Evolutionary conservation across 2,797 vertebrate species (phyloP).

Genomic region (Enteromius mattozi): DNA sequence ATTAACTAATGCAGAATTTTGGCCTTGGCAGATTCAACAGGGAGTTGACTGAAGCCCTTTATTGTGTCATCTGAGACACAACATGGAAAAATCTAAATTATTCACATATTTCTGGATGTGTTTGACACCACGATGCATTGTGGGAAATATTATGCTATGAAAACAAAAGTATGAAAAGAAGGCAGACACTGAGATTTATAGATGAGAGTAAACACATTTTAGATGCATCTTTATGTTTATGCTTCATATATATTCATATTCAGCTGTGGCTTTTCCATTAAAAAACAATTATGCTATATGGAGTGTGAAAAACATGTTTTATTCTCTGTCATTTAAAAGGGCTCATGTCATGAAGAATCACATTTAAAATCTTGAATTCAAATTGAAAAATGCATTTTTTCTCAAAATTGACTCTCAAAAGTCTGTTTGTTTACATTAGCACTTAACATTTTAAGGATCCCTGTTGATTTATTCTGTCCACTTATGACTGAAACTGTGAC

Average conservation of each 20-base stretch:
- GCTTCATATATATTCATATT: background rate
- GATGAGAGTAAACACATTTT: background rate
- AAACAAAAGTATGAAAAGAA: background rate
- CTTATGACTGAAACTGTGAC: background rate
- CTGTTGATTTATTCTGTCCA: background rate
- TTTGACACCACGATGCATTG: background rate
- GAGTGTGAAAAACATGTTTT: background rate
- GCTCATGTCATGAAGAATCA: background rate
- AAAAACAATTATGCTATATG: background rate
- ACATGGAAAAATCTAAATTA: background rate
- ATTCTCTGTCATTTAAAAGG: background rate
- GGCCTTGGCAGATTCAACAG: slow-evolving; percentile 53
- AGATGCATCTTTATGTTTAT: background rate
- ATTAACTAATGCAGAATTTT: slow-evolving; percentile 43
- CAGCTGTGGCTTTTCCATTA: slow-evolving; percentile 6
- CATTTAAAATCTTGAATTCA: background rate
- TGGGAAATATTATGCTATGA: background rate
- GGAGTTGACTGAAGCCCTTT: background rate
- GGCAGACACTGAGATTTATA: background rate
- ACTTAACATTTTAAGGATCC: background rate
- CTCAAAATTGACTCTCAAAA: background rate
- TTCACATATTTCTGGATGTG: background rate
- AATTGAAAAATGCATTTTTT: background rate
- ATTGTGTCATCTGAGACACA: background rate
- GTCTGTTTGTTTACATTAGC: background rate